Evolutionary conservation across 2,113 vertebrate species (phyloP).

Genomic region (Cinclus cinclus): DNA sequence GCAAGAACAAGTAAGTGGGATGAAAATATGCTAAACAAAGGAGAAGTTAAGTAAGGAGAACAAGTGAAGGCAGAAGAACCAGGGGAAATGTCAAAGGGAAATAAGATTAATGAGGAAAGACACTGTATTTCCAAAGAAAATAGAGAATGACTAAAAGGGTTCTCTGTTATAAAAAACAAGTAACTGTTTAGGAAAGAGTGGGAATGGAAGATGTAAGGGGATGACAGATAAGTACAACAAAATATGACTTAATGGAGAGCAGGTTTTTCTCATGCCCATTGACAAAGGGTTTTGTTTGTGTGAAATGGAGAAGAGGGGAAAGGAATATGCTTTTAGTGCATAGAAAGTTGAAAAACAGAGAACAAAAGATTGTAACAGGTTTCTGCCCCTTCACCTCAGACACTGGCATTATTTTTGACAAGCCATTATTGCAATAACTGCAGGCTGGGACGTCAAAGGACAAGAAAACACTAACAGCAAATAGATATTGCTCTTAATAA

Average conservation of each 20-base stretch:
- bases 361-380: not conserved
- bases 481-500: not conserved
- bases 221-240: not conserved
- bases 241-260: not conserved
- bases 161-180: not conserved
- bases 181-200: not conserved
- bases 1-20: not conserved
- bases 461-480: not conserved
- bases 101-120: not conserved
- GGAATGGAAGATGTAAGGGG: not conserved
- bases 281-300: not conserved
- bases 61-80: not conserved
- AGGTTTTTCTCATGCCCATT: not conserved
- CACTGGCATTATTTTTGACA: not conserved
- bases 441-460: not conserved
- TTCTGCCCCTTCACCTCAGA: not conserved
- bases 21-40: not conserved
- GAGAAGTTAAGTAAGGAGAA: not conserved
- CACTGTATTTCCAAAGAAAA: not conserved
- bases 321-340: not conserved
- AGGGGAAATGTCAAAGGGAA: not conserved
- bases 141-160: not conserved
- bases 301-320: not conserved
- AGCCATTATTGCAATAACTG: not conserved
- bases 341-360: not conserved